These are phyloP conservation scores for Pachyseris speciosa DNA, from an alignment of 64 coral and sea anemone species.

Conservation along the genomic window DNA sequence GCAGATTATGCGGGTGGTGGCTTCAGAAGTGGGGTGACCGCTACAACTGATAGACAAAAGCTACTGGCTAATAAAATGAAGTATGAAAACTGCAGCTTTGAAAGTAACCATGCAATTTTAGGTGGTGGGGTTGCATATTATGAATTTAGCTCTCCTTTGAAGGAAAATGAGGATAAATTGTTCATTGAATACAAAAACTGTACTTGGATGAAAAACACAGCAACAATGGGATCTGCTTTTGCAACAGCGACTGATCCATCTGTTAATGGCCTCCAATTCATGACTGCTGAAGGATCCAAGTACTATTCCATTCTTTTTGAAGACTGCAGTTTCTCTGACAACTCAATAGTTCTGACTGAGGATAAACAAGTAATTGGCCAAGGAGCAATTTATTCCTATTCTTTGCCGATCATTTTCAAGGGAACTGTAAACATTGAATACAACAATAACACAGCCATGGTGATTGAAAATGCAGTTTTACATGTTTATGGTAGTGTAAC, in stretches of 20 bases:
- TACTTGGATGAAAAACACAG: constrained; percentile 60
- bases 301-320: background rate
- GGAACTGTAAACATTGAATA: constrained; percentile 27
- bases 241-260: constrained; percentile 37
- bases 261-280: background rate
- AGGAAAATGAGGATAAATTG: background rate
- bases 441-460: constrained; percentile 78
- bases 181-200: constrained; percentile 50
- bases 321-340: constrained; percentile 63
- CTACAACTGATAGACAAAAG: background rate
- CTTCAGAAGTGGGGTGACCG: constrained; percentile 42
- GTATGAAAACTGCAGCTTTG: constrained; percentile 6
- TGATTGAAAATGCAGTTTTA: constrained; percentile 76
- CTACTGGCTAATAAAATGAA: constrained; percentile 25
- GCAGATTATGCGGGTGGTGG: constrained; percentile 70
- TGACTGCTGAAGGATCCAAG: background rate
- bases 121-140: constrained; percentile 77
- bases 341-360: constrained; percentile 47
- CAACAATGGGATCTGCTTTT: constrained; percentile 78
- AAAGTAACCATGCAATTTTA: constrained; percentile 46
- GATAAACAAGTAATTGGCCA: constrained; percentile 71
- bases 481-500: constrained; percentile 56
- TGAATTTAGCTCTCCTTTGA: constrained; percentile 21
- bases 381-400: constrained; percentile 80
- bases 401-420: constrained; percentile 50